Base-by-base conservation (phyloP, 2,113 vertebrate genomes). In the Arvicanthis niloticus region DNA sequence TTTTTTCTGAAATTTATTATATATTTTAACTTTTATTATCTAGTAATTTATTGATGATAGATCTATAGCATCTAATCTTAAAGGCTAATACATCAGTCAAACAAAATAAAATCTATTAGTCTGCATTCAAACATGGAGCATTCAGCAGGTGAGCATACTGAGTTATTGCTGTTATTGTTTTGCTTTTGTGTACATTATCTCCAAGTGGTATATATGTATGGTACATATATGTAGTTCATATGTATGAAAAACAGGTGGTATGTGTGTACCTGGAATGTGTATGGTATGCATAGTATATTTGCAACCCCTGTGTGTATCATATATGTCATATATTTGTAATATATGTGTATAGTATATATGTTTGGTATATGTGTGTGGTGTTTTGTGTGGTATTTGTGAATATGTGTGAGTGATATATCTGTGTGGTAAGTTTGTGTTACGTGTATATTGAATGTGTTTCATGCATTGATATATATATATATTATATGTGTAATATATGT, bases 11-110 rank as follows among this genome's bases (percentile, higher is more conserved):
- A 89, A 96, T 65, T 26, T 77, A 85, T 86, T 82, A 77, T 72
- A 86, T 75, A 53, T 91, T 93, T 96, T 85, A 76, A 86, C n/a
- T 87, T 91, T 89, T 93, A 91, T 40, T 87, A 11, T 89, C 76
- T 75, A 11, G 58, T 91, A 77, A 37, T 48, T 6, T 4, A 93
- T 77, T 86, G 40, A 96, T 21, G 21, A 15, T 91, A 34, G 16
- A 90, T 1, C 26, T 31, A 48, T 76, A 70, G n/a, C 68, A 72
- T 56, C 3, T 91, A 60, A 82, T 76, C 29, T 60, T 31, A 89
- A 40, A 95, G 31, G 75, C 6, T 45, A 29, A 91, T 37, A 10
- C 11, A 21, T 4, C 13, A 48, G 17, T 31, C 45, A 72, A 90
- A 62, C 53, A 84, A 91, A 93, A 85, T 29, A 70, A 11, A 87